Base-by-base conservation (phyloP, 2,113 vertebrate species). In the Candoia aspera region DNA sequence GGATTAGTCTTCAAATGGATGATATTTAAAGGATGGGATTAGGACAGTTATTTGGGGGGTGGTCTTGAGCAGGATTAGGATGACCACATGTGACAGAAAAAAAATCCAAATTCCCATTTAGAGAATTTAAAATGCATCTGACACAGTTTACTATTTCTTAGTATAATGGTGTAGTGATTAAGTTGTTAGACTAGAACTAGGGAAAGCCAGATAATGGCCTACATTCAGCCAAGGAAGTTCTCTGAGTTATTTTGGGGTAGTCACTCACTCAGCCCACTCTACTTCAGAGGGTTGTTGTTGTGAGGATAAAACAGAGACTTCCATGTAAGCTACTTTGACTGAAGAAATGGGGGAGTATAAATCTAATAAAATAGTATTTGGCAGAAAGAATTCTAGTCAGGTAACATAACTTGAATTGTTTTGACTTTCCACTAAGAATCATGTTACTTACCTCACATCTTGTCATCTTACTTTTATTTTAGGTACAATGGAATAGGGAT, bases 401-500 rank as follows among this genome's bases (percentile, higher is more conserved):
- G 26, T 84, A 88, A 23, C 33, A 26, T 73, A 68, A 68, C 85
- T 84, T 0, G 62, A 2, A 42, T 94, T 12, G 84, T 92, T 19
- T 79, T 0, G 10, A 91, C 29, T 91, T 93, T 93, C 68, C 37
- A 9, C 42, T 89, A 92, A 62, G 91, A 53, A 90, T 86, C 54
- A 88, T 42, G 92, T 93, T 86, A 19, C n/a, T 26, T 15, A 59
- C 13, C 17, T 33, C 3, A 86, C 12, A 57, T 91, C 33, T 42
- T 93, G 49, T 93, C 93, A 13, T 84, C 1, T 2, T 83, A 15
- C 24, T 58, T 62, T 62, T 33, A 86, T 92, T 94, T 53, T 89
- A 96, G 96, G 53, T 90, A 57, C 49, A 55, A 58, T 8, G 1
- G 62, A 91, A 86, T 58, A 91, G 8, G 55, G 92, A 29, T 60